A percentile compares a stretch with the other conserved stretches of the same genome.
Evolutionary conservation across 2,888 invertebrate species (phyloP).

Genomic region (Toxonevra muliebris): DNA sequence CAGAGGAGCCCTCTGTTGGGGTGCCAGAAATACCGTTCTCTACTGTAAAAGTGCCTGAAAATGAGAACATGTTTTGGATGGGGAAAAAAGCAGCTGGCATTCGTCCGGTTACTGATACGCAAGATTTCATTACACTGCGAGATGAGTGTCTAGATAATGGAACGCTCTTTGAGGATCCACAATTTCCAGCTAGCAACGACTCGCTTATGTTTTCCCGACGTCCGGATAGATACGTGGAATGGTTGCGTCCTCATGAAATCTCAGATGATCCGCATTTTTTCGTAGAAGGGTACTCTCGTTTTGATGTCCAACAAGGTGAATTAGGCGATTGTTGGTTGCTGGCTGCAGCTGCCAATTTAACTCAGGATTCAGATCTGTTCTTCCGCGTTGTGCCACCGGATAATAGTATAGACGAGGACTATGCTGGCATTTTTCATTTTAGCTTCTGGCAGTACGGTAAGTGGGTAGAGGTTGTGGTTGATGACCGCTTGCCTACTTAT

Average conservation of each 20-base stretch:
- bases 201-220: slow-evolving; percentile 87
- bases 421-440: slow-evolving; percentile 95
- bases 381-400: slow-evolving; percentile 96
- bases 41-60: slow-evolving; percentile 59
- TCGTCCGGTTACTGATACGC: slow-evolving; percentile 59
- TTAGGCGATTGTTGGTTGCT: slow-evolving; percentile 97
- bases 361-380: slow-evolving; percentile 85
- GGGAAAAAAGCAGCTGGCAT: slow-evolving; percentile 79
- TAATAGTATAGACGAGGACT: slow-evolving; percentile 91
- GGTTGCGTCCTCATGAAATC: slow-evolving; percentile 93
- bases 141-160: slow-evolving; percentile 77
- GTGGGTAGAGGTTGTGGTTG: slow-evolving; percentile 93
- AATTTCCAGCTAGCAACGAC: slow-evolving; percentile 83
- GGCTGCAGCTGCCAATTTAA: slow-evolving; percentile 94
- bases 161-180: slow-evolving; percentile 87
- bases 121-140: slow-evolving; percentile 72
- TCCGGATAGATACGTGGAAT: slow-evolving; percentile 85
- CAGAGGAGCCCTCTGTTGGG: slow-evolving; percentile 56
- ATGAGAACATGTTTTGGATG: slow-evolving; percentile 68
- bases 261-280: slow-evolving; percentile 87
- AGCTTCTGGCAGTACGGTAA: slow-evolving; percentile 95
- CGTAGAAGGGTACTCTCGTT: slow-evolving; percentile 93
- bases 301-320: slow-evolving; percentile 98
- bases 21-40: slow-evolving; percentile 58
- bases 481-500: slow-evolving; percentile 90